Conservation (phyloP, 2,888 invertebrate species). For the Entomobrya multifasciata region DNA sequence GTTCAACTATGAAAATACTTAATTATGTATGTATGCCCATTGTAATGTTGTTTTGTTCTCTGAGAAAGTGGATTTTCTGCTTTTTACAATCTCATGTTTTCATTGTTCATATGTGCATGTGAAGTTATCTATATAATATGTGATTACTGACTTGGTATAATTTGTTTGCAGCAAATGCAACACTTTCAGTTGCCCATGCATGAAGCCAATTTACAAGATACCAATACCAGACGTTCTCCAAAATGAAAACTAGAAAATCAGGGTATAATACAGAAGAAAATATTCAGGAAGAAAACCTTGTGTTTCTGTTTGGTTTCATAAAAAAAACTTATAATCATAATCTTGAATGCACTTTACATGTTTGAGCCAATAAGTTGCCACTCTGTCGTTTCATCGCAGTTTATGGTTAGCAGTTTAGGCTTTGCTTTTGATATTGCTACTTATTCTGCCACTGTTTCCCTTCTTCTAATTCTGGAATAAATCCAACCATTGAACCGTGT, state of each 20-base stretch:
- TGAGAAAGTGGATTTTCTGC: not conserved
- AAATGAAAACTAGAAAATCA: conserved; percentile 19
- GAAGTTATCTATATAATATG: no score
- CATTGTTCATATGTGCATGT: no score
- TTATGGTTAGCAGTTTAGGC: not conserved
- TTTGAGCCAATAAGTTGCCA: conserved; percentile 31
- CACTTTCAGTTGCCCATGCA: not conserved
- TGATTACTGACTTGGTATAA: no score
- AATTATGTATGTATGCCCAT: not conserved
- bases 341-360: conserved; percentile 37
- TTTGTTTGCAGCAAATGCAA: not conserved
- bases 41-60: conserved; percentile 23
- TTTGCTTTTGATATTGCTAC: not conserved
- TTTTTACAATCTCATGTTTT: not conserved
- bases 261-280: not conserved
- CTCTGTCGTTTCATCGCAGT: not conserved
- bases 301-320: not conserved
- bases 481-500: conserved; percentile 51
- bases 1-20: not conserved
- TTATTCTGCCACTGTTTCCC: not conserved
- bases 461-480: conserved; percentile 38
- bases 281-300: not conserved
- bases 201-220: not conserved
- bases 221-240: not conserved
- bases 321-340: conserved; percentile 9